These are phyloP conservation scores for Erannis defoliaria DNA, from an alignment of 2,888 invertebrate species.

Conservation along the genomic window DNA sequence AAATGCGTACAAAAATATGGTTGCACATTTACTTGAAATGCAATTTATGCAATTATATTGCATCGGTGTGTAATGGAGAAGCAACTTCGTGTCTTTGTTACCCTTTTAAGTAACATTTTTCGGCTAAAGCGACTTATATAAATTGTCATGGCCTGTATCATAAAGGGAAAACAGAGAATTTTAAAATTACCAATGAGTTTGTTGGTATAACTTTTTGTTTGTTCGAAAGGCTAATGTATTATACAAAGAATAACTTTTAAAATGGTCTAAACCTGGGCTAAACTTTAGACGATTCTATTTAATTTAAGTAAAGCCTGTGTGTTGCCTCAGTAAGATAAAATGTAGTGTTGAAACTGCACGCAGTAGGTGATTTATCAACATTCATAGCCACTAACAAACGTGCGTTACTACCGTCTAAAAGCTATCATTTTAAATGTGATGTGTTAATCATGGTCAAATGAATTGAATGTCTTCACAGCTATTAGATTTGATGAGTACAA, in stretches of 20 bases:
- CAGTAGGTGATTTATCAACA: slow-evolving; percentile 11
- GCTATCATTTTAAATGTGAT: slow-evolving; percentile 12
- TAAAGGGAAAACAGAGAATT: too few species aligned
- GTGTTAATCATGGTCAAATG: slow-evolving; percentile 16
- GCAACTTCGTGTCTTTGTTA: too few species aligned
- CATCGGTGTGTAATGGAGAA: too few species aligned
- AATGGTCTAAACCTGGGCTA: not conserved
- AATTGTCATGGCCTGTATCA: too few species aligned
- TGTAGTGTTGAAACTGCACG: slow-evolving; percentile 3
- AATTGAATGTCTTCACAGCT: slow-evolving; percentile 11
- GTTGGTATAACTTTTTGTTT: too few species aligned
- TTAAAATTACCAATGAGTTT: too few species aligned
- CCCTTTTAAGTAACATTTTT: too few species aligned
- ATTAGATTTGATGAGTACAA: slow-evolving; percentile 5
- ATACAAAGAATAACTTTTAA: not conserved
- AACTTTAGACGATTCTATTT: not conserved
- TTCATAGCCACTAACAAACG: slow-evolving; percentile 10
- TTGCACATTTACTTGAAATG: not conserved
- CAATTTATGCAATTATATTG: not conserved
- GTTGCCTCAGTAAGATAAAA: not conserved
- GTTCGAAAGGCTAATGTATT: too few species aligned
- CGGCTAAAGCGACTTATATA: too few species aligned
- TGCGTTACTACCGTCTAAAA: slow-evolving; percentile 11
- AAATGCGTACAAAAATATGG: not conserved
- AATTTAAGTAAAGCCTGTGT: not conserved